Evolutionary conservation across 2,888 invertebrate genomes (phyloP), one percentile per base, ranked within the genome.

Genomic region (Caenorhabditis auriculariae): DNA sequence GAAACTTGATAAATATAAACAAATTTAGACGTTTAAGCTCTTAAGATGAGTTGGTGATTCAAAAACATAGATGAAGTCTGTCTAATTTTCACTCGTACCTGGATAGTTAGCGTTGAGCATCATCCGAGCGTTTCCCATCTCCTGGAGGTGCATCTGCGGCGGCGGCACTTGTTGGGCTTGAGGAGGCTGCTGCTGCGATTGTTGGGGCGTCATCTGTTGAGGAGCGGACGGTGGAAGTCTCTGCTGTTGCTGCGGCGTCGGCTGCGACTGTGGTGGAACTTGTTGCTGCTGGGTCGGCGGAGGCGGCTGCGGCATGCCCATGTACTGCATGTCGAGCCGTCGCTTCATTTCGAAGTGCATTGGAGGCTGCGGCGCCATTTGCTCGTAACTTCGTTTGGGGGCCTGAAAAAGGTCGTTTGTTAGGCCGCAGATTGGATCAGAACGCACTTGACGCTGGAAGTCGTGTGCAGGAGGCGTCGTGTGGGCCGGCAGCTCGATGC

Each of bases 291-390:
- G 47, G 5, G n/a, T n/a, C 9, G n/a, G 35, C 1, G 46, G 19
- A 23, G 39, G 24, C 4, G 28, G 38, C 2, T 23, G 47, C 15
- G 47, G 41, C 23, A 26, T 28, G 51, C 44, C 32, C 56, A 62
- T 66, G 48, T 68, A 66, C 39, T 61, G 63, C 57, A 70, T 69
- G 27, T 60, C 66, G 24, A 54, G 59, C 28, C 60, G 48, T 26
- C 73, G 46, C 52, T 73, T 73, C 67, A 69, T 66, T 37, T 73
- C 70, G 38, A 71, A 67, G 47, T 68, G 69, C 43, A 68, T 65
- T n/a, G 53, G 60, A 3, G 57, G 56, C 19, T 48, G 57, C 6
- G 44, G 60, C 5, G 52, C 6, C 32, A 60, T 55, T 21, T 35
- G 47, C 26, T 35, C 35, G 23, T 35, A 47, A 15, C 32, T 19